Conservation (phyloP, 2,888 invertebrate species). For the Beris morrisii region DNA sequence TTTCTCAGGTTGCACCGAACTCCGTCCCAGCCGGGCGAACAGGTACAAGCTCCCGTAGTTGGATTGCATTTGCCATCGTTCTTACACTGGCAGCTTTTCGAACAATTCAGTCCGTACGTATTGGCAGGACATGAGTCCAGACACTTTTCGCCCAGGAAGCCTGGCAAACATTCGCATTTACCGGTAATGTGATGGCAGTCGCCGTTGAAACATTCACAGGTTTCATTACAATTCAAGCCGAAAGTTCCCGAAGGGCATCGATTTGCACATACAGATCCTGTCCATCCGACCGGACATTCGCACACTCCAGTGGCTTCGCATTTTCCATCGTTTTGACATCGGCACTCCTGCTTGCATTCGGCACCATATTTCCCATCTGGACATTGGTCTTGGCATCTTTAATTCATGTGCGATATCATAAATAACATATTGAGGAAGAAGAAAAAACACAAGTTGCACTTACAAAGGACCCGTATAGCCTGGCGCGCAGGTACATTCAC, state of each 20-base stretch:
- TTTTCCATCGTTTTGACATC: constrained; percentile 84
- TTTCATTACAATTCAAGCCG: constrained; percentile 69
- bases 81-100: constrained; percentile 68
- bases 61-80: constrained; percentile 74
- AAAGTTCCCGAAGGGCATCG: constrained; percentile 66
- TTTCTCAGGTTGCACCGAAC: constrained; percentile 65
- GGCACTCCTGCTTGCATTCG: constrained; percentile 79
- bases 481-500: constrained; percentile 73
- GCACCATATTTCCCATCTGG: constrained; percentile 83
- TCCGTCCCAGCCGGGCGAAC: constrained; percentile 76
- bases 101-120: constrained; percentile 74
- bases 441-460: constrained; percentile 54
- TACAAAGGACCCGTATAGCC: constrained; percentile 86
- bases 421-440: neutral
- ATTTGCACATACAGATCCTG: constrained; percentile 72
- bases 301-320: constrained; percentile 82
- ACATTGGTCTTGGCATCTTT: constrained; percentile 68
- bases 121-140: constrained; percentile 72
- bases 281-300: constrained; percentile 80
- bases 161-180: constrained; percentile 76
- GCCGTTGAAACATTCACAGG: constrained; percentile 69
- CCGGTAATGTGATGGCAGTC: constrained; percentile 74
- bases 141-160: constrained; percentile 77
- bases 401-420: constrained; percentile 9
- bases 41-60: constrained; percentile 71